Conservation (phyloP, 2,797 vertebrate species). For the Arnoldichthys spilopterus region DNA sequence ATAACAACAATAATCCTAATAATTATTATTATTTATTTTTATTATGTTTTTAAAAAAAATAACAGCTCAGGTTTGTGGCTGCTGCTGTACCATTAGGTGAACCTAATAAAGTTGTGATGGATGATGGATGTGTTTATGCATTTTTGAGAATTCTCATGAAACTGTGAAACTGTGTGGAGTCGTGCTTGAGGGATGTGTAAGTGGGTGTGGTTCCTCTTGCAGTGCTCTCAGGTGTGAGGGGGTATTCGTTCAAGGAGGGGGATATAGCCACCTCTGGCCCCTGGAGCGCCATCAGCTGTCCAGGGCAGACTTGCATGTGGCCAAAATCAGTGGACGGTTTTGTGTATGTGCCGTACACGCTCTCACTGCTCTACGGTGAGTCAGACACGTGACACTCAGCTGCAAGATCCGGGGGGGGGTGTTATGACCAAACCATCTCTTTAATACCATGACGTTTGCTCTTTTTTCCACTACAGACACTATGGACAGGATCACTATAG, state of each 20-base stretch:
- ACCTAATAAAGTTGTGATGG: too few relatives aligned
- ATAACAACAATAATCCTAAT: too few relatives aligned
- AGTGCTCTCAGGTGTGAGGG: constrained; percentile 30
- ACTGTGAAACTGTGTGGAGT: not conserved
- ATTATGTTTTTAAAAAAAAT: too few relatives aligned
- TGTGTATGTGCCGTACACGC: constrained; percentile 81
- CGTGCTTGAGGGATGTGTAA: not conserved
- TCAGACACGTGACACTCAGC: constrained; percentile 14
- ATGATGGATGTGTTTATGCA: too few relatives aligned
- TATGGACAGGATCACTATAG: constrained; percentile 81
- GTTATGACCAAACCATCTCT: too few relatives aligned
- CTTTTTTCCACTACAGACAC: constrained; percentile 65
- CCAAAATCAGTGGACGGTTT: constrained; percentile 83
- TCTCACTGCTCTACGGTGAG: constrained; percentile 83
- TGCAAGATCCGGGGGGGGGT: too few relatives aligned
- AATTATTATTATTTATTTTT: too few relatives aligned
- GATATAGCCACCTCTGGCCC: constrained; percentile 76
- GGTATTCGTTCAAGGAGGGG: constrained; percentile 75
- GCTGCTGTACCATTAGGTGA: too few relatives aligned
- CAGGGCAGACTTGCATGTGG: constrained; percentile 80
- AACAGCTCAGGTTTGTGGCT: too few relatives aligned
- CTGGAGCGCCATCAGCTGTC: constrained; percentile 81
- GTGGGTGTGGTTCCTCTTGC: not conserved
- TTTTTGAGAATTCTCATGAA: not conserved
- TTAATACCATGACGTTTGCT: too few relatives aligned